These are phyloP conservation scores for Sebastes minor DNA, from an alignment of 2,797 vertebrate species.

Conservation along the genomic window DNA sequence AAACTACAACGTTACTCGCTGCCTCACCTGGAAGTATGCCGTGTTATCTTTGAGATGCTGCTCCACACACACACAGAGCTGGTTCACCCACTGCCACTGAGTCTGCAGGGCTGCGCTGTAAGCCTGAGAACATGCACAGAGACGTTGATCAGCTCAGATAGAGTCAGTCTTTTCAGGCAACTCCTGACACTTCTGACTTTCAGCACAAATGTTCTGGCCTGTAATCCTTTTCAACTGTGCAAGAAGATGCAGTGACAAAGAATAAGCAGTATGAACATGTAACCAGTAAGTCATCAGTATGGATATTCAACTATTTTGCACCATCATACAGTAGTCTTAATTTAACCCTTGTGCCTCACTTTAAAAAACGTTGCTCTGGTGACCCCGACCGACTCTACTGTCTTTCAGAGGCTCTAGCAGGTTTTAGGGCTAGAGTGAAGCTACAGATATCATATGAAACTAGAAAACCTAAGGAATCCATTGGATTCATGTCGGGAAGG, in stretches of 20 bases:
- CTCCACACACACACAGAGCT: constrained; percentile 95
- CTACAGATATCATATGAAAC: too few relatives aligned
- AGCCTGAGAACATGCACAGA: constrained; percentile 79
- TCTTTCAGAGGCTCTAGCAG: too few relatives aligned
- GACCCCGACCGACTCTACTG: too few relatives aligned
- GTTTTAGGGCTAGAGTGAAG: too few relatives aligned
- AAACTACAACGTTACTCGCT: too few relatives aligned
- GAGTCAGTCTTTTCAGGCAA: background rate
- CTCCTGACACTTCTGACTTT: background rate
- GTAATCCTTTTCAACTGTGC: background rate
- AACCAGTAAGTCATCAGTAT: background rate
- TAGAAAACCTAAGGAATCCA: too few relatives aligned
- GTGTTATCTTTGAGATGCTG: constrained; percentile 95
- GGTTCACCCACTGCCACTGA: constrained; percentile 96
- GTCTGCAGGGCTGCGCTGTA: constrained; percentile 96
- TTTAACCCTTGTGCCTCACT: too few relatives aligned
- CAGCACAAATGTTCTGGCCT: background rate
- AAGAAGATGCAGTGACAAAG: background rate
- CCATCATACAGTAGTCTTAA: background rate
- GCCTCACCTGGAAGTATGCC: constrained; percentile 92
- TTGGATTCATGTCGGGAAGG: too few relatives aligned
- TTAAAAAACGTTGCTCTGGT: too few relatives aligned
- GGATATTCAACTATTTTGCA: background rate
- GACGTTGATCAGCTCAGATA: background rate
- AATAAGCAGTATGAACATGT: background rate